Evolutionary conservation across 1,140 invertebrate species (phyloP).

Genomic region (Meloidogyne chitwoodi): DNA sequence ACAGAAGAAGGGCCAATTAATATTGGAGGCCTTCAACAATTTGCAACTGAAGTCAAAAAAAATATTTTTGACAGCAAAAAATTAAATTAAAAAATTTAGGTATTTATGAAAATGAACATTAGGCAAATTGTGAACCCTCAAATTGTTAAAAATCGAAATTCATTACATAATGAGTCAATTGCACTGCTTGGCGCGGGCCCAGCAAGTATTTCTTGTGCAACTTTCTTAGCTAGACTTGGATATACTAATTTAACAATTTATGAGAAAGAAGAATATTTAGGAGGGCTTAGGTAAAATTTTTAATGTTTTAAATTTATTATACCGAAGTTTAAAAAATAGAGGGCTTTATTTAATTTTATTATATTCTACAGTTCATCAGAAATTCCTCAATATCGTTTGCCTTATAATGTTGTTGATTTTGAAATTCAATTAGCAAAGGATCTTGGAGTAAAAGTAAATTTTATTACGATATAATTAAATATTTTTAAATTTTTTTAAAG

Average conservation of each 20-base stretch:
- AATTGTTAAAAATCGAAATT: constrained; percentile 60
- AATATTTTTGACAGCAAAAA: neutral
- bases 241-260: constrained; percentile 86
- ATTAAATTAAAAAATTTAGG: constrained; percentile 62
- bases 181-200: constrained; percentile 89
- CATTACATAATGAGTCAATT: constrained; percentile 73
- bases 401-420: constrained; percentile 84
- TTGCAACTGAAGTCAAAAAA: constrained; percentile 78
- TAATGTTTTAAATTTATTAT: too few relatives aligned
- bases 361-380: constrained; percentile 74
- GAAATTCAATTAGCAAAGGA: constrained; percentile 86
- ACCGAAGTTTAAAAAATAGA: too few relatives aligned
- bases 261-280: constrained; percentile 79
- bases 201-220: constrained; percentile 91
- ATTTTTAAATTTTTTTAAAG: constrained; percentile 41
- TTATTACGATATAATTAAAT: neutral
- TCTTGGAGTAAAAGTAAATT: constrained; percentile 80
- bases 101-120: constrained; percentile 88
- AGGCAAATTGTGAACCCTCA: constrained; percentile 75
- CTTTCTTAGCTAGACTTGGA: constrained; percentile 84
- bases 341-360: constrained; percentile 1
- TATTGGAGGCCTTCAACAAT: constrained; percentile 95
- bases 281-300: constrained; percentile 74
- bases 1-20: constrained; percentile 88
- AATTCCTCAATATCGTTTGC: constrained; percentile 92